These are phyloP conservation scores for Eugnorisma glareosa DNA, from an alignment of 2,888 invertebrate species.

Conservation along the genomic window DNA sequence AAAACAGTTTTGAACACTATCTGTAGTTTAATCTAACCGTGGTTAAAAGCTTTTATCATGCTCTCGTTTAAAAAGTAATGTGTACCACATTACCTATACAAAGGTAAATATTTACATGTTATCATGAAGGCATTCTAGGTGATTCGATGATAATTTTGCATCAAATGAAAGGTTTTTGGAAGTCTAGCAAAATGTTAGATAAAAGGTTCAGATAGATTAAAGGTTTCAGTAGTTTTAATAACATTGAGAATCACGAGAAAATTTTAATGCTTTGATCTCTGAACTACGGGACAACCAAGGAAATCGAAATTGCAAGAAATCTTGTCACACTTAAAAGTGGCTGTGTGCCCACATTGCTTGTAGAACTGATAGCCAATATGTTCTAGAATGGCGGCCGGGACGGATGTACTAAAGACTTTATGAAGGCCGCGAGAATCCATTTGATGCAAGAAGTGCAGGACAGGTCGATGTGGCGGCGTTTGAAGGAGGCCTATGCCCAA, in stretches of 20 bases:
- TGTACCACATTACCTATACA: not conserved
- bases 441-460: too few relatives aligned
- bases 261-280: not conserved
- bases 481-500: not conserved
- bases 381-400: not conserved
- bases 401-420: not conserved
- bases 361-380: not conserved
- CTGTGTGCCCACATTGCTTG: not conserved
- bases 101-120: slow-evolving; percentile 22
- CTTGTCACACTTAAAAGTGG: not conserved
- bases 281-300: not conserved
- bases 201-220: too few relatives aligned
- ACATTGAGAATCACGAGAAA: not conserved
- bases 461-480: not conserved
- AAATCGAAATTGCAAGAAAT: not conserved
- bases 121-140: not conserved
- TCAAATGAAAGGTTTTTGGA: not conserved
- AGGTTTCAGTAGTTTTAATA: not conserved
- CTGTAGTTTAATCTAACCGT: slow-evolving; percentile 53
- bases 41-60: slow-evolving; percentile 71
- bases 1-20: slow-evolving; percentile 43
- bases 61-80: slow-evolving; percentile 42
- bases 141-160: slow-evolving; percentile 12
- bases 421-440: not conserved
- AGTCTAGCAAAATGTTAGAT: not conserved